phyloP scores from a whole-genome alignment of 2,113 vertebrate species.

The Rhadina sibilatrix region DNA sequence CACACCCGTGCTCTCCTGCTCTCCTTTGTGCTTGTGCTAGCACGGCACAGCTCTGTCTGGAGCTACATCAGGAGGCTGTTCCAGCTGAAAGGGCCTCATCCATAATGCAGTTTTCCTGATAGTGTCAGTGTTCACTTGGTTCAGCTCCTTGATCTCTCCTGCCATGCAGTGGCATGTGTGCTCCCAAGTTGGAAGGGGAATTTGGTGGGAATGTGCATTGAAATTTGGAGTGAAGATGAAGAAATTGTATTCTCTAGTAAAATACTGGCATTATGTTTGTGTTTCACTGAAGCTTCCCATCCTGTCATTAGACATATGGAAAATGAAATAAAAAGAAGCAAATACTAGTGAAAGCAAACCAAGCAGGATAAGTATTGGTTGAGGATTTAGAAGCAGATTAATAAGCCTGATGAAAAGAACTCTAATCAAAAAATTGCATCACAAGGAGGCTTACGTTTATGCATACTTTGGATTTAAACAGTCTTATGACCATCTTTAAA shows the following conservation, averaged over 20 bases:
- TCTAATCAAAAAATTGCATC: not conserved
- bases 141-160: not conserved
- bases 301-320: rapidly evolving
- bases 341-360: not conserved
- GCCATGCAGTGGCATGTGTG: not conserved
- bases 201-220: not conserved
- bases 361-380: not conserved
- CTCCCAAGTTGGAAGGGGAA: not conserved
- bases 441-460: not conserved
- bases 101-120: not conserved
- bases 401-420: not conserved
- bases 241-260: not conserved
- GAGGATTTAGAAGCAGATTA: not conserved
- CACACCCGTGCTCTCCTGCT: not conserved
- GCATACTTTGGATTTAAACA: not conserved
- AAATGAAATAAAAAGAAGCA: not conserved
- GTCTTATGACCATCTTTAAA: not conserved
- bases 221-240: not conserved
- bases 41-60: not conserved
- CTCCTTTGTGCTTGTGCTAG: not conserved
- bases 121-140: not conserved
- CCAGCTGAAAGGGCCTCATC: not conserved
- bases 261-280: not conserved
- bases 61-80: not conserved
- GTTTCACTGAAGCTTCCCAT: not conserved